Evolutionary conservation across 2,113 vertebrate genomes (phyloP).

Genomic region (Lamprotornis superbus): DNA sequence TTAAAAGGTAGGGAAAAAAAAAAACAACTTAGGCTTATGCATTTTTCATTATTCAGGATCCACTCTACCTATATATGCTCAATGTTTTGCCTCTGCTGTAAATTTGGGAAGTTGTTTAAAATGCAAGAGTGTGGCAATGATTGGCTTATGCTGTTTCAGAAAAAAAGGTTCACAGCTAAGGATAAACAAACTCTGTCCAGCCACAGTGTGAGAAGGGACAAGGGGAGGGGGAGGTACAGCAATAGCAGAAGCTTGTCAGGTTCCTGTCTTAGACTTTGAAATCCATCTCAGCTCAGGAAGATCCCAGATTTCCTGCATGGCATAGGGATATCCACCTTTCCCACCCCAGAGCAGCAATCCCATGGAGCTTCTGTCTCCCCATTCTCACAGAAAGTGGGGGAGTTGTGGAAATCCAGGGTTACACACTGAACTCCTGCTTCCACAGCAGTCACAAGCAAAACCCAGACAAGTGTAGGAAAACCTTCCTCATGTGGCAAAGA

Average conservation of each 20-base stretch:
- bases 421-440: not conserved
- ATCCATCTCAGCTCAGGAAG: not conserved
- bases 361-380: not conserved
- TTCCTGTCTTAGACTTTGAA: not conserved
- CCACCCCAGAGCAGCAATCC: fast-evolving
- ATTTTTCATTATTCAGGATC: not conserved
- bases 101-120: not conserved
- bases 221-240: not conserved
- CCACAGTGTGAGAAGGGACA: not conserved
- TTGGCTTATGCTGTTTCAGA: not conserved
- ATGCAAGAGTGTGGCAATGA: not conserved
- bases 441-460: not conserved
- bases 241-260: not conserved
- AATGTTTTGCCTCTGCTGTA: not conserved
- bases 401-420: not conserved
- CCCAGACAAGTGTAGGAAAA: fast-evolving
- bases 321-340: fast-evolving
- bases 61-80: not conserved
- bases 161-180: not conserved
- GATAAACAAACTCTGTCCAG: not conserved
- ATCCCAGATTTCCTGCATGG: not conserved
- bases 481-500: not conserved
- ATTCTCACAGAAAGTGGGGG: fast-evolving
- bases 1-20: not conserved
- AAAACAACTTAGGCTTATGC: not conserved